These are phyloP conservation scores for Meda fulgida DNA, from an alignment of 2,797 vertebrate genomes.

Conservation along the genomic window DNA sequence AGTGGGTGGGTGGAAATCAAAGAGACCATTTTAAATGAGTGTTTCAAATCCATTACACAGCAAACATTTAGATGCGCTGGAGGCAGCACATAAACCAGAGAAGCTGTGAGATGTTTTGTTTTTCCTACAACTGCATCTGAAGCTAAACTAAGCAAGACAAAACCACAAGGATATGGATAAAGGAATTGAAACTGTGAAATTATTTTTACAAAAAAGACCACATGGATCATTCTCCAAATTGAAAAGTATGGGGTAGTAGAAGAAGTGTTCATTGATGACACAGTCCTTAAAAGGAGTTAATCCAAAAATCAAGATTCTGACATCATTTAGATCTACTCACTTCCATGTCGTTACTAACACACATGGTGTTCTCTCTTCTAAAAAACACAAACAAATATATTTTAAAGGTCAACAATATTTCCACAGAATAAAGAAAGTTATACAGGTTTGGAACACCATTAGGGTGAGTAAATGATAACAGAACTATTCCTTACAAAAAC, in stretches of 20 bases:
- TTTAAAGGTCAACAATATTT: background rate
- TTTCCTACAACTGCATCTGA: conserved; percentile 26
- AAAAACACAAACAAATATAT: background rate
- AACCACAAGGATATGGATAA: conserved; percentile 12
- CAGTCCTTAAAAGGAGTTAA: background rate
- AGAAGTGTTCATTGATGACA: background rate
- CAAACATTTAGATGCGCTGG: conserved; percentile 57
- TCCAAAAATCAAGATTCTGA: background rate
- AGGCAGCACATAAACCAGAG: conserved; percentile 46
- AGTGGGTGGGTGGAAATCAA: conserved; percentile 60
- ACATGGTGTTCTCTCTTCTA: background rate
- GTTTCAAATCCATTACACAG: conserved; percentile 61
- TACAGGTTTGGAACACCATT: background rate
- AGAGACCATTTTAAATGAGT: conserved; percentile 61
- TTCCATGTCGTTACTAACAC: too few relatives aligned
- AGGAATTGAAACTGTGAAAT: background rate
- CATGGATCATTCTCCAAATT: conserved; percentile 3
- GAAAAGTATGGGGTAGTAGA: background rate
- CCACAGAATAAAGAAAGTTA: background rate
- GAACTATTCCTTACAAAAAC: background rate
- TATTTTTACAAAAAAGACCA: background rate
- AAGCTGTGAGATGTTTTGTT: conserved; percentile 38
- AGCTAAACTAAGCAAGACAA: conserved; percentile 23
- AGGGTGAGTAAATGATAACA: background rate
- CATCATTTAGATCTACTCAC: background rate